A percentile compares a stretch with the other conserved stretches of the same genome.
These are phyloP conservation scores for Iguana delicatissima DNA, from an alignment of 2,797 vertebrate species.

Conservation along the genomic window DNA sequence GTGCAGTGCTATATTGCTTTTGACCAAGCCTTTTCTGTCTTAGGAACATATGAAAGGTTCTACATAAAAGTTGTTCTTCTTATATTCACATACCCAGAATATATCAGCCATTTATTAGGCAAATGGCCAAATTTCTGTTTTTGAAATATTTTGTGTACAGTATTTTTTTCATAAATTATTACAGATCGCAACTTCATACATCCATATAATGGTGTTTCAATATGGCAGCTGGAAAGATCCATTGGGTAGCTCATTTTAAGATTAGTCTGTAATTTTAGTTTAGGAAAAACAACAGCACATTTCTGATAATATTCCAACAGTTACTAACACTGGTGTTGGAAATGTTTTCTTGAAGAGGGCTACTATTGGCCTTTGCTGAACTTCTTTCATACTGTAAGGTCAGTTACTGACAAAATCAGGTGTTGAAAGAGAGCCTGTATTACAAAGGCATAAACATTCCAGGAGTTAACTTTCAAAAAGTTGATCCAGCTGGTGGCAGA, in stretches of 20 bases:
- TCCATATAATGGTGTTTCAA: not conserved
- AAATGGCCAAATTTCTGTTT: not conserved
- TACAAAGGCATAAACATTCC: conserved; percentile 29
- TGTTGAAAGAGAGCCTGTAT: conserved; percentile 19
- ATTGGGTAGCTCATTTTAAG: conserved; percentile 7
- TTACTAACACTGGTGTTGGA: not conserved
- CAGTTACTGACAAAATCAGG: conserved; percentile 14
- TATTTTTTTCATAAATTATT: not conserved
- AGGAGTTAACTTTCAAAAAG: conserved; percentile 22
- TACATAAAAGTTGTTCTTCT: not conserved
- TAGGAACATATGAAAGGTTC: not conserved
- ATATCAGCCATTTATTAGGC: too few species aligned
- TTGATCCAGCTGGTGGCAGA: conserved; percentile 41
- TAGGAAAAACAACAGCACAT: not conserved
- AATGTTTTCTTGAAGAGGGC: conserved; percentile 33
- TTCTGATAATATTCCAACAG: not conserved
- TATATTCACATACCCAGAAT: not conserved
- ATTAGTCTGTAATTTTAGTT: conserved; percentile 10
- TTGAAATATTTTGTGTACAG: not conserved
- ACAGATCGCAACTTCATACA: too few species aligned
- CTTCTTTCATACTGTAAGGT: conserved; percentile 11
- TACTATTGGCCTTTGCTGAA: conserved; percentile 20
- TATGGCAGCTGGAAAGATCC: conserved; percentile 2
- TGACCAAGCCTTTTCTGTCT: not conserved
- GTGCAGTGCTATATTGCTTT: not conserved